These are phyloP conservation scores for Nematostella vectensis DNA, from an alignment of 92 coral and sea anemone genomes.

Conservation along the genomic window DNA sequence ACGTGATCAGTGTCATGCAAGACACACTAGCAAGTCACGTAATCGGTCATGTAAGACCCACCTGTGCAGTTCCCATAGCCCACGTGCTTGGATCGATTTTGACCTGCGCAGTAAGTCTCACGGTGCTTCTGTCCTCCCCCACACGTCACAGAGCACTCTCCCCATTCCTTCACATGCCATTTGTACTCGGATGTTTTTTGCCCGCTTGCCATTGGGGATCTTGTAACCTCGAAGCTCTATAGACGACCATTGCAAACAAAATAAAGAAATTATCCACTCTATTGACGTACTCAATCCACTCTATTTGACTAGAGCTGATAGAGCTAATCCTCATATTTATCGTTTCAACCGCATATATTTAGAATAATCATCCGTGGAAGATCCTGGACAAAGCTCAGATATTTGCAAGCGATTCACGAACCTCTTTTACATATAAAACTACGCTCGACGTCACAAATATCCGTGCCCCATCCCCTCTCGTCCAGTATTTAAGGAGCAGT, in stretches of 20 bases:
- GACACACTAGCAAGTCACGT: too few species aligned
- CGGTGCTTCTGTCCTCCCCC: conserved; percentile 74
- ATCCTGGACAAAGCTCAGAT: too few species aligned
- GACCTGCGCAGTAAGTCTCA: conserved; percentile 41
- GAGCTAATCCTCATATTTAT: too few species aligned
- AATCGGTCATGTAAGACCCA: too few species aligned
- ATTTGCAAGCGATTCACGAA: too few species aligned
- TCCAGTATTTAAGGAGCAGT: conserved; percentile 60
- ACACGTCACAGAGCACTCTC: conserved; percentile 70
- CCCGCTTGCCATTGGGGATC: conserved; percentile 2
- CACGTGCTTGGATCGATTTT: conserved; percentile 20
- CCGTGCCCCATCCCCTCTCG: conserved; percentile 79
- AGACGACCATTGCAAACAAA: neutral
- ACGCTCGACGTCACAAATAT: conserved; percentile 50
- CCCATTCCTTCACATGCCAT: conserved; percentile 62
- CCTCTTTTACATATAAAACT: conserved; percentile 80
- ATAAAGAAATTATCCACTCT: too few species aligned
- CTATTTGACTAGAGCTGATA: too few species aligned
- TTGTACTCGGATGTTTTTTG: conserved; percentile 23
- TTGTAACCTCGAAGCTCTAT: conserved; percentile 42
- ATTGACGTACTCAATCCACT: too few species aligned
- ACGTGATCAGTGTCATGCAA: too few species aligned
- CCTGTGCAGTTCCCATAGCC: conserved; percentile 53
- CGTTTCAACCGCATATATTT: too few species aligned
- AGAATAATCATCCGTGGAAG: too few species aligned